phyloP scores from a whole-genome alignment of 2,797 vertebrate species.

The Platyrinchus mystaceus region DNA sequence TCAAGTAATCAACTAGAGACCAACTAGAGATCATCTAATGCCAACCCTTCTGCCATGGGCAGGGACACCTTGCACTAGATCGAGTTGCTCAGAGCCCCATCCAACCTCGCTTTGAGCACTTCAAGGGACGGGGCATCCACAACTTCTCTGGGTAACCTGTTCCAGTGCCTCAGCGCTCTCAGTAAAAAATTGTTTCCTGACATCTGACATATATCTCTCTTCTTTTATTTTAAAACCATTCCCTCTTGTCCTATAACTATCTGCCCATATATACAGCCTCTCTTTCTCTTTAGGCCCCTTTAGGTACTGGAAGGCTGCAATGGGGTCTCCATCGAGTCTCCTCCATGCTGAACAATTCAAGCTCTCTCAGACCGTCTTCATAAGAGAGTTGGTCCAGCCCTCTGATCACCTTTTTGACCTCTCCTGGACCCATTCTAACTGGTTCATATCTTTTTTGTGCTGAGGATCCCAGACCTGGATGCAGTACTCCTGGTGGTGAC shows the following conservation, averaged over 20 bases:
- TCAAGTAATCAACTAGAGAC: neutral
- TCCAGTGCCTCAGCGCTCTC: neutral
- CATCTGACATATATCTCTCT: neutral
- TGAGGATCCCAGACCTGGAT: neutral
- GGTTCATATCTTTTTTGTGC: neutral
- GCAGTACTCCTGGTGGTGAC: neutral
- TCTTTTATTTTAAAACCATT: neutral
- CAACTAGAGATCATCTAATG: neutral
- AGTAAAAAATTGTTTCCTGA: neutral
- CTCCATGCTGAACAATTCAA: neutral
- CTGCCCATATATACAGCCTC: neutral
- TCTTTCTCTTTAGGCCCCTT: neutral
- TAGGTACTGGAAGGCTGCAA: neutral
- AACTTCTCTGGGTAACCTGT: neutral
- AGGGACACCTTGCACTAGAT: neutral
- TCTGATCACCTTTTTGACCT: accelerated
- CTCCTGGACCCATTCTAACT: neutral
- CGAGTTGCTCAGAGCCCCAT: neutral
- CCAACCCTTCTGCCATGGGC: neutral
- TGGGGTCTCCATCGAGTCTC: neutral
- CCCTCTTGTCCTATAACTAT: neutral
- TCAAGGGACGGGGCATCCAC: neutral
- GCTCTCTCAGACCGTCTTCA: neutral
- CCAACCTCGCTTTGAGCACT: neutral
- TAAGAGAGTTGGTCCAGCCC: neutral